Base-by-base conservation (phyloP, 2,888 invertebrate species). In the Dusona sp. region DNA sequence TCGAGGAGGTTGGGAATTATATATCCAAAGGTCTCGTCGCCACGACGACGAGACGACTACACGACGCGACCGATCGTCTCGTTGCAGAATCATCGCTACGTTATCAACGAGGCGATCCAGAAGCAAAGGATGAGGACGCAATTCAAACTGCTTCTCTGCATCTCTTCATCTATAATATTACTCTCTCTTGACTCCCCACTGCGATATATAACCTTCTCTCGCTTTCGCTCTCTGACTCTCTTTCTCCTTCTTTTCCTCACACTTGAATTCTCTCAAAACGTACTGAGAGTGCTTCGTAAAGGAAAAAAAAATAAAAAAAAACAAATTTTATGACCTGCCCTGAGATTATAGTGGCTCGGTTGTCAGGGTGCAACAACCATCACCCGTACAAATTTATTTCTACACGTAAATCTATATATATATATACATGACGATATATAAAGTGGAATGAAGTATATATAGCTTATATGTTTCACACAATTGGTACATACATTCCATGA, bases 21-120 rank as follows among this genome's bases (percentile, higher is more conserved):
- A 83, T 67, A 54, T 75, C 51, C 36, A 38, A 74, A 65, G 54
- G 51, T 65, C 77, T 82, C 65, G 78, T 72, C 78, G 72, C 78
- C 72, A 83, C 73, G 83, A 83, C 77, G 78, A 78, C 82, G 82
- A 77, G 78, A 78, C 61, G 83, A 73, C 65, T 72, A 78, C 67
- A 67, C 78, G 83, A 72, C 78, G 83, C 83, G 67, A 51, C 65
- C 65, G 83, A 78, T 83, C 78, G 83, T 83, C 83, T 70, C 78
- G 72, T 61, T 83, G 83, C 78, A 83, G 65, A 65, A 78, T 83
- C 78, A 83, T 83, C 83, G 78, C 54, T 65, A 72, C 61, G 78
- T 83, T 83, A 83, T 83, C 83, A 78, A 57, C 78, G 83, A 83
- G 72, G 64, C 78, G 72, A 72, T 48, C 78, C 51, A 64, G 51